Conservation (phyloP, 2,888 invertebrate genomes). For the Drosophila bunnanda region DNA sequence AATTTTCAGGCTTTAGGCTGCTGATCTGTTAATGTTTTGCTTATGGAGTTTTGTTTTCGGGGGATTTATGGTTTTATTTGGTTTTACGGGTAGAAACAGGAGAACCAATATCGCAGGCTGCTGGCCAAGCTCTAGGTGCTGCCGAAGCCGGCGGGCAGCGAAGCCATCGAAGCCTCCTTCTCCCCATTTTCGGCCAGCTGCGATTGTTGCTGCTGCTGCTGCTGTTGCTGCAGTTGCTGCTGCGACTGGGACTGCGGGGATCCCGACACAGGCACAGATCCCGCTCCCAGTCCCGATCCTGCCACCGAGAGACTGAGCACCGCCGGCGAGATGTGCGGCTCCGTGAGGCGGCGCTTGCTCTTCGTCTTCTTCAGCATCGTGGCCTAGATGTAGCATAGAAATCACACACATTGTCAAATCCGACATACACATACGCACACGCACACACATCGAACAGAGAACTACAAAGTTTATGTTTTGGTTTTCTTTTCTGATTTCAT, state of each 20-base stretch:
- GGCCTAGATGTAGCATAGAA: conserved; percentile 89
- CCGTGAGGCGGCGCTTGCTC: conserved; percentile 97
- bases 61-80: conserved; percentile 18
- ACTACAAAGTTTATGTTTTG: conserved; percentile 29
- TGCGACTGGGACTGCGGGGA: conserved; percentile 48
- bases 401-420: conserved; percentile 70
- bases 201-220: conserved; percentile 57
- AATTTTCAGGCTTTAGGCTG: conserved; percentile 18
- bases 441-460: conserved; percentile 42
- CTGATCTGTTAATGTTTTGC: conserved; percentile 22
- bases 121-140: conserved; percentile 82
- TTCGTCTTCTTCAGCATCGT: conserved; percentile 99
- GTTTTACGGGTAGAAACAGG: conserved; percentile 82
- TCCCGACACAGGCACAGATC: conserved; percentile 26
- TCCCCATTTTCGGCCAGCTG: conserved; percentile 87
- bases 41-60: conserved; percentile 21
- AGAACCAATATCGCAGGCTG: conserved; percentile 85
- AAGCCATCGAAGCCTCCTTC: conserved; percentile 73
- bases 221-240: conserved; percentile 59
- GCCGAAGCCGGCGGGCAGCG: conserved; percentile 57
- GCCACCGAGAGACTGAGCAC: conserved; percentile 75
- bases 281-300: conserved; percentile 28
- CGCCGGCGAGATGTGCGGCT: conserved; percentile 89
- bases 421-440: conserved; percentile 53
- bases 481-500: conserved; percentile 22